Evolutionary conservation across 2,888 invertebrate genomes (phyloP).

Genomic region (Rotaria sp.): DNA sequence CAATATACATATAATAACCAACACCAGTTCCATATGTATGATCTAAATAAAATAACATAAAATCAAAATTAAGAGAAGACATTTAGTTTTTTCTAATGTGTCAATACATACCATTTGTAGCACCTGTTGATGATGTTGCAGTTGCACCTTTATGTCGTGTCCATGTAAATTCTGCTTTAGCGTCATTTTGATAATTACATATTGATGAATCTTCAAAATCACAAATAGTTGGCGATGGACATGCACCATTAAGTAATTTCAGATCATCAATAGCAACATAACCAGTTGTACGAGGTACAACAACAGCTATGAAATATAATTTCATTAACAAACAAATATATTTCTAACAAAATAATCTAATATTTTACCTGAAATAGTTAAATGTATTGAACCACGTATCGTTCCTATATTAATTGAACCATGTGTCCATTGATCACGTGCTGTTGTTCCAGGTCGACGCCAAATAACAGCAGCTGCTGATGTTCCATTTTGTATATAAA

Average conservation of each 20-base stretch:
- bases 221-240: conserved; percentile 35
- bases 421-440: conserved; percentile 19
- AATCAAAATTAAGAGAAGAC: too few species aligned
- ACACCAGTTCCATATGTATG: conserved; percentile 38
- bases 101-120: not conserved
- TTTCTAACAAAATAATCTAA: not conserved
- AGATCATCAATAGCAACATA: conserved; percentile 42
- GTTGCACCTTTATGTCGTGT: conserved; percentile 24
- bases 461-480: not conserved
- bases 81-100: too few species aligned
- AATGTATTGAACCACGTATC: not conserved
- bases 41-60: conserved; percentile 1
- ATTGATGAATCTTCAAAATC: conserved; percentile 42
- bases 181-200: conserved; percentile 42
- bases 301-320: not conserved
- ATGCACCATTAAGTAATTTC: conserved; percentile 39
- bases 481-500: not conserved
- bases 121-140: not conserved
- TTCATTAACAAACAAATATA: not conserved
- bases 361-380: not conserved
- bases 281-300: conserved; percentile 31
- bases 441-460: conserved; percentile 7
- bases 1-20: conserved; percentile 49
- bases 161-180: conserved; percentile 37
- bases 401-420: not conserved